Evolutionary conservation across 2,797 vertebrate species (phyloP), one percentile per base, ranked within the genome.

Genomic region (Knipowitschia caucasica): DNA sequence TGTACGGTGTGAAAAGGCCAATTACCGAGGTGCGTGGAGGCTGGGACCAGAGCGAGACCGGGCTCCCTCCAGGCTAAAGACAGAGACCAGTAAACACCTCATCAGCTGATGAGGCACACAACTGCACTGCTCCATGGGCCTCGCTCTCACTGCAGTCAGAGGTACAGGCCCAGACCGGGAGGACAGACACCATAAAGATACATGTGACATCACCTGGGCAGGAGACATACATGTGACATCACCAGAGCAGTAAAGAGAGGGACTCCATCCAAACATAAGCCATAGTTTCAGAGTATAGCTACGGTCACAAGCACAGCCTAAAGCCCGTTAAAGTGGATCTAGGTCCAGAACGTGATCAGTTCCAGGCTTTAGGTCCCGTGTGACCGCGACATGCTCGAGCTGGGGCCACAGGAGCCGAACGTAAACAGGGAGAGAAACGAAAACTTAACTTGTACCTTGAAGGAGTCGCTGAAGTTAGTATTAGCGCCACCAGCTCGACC

Each of bases 31-130:
- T 77, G 69, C 86, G 79, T 86, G 86, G 80, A 81, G 77, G 78
- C 61, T 73, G 81, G 84, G 76, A 81, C 80, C 59, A 45, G 62
- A 71, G 68, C 75, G 69, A 78, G 83, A 75, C 81, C 60, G 63
- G 88, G 90, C 88, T 88, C 86, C 89, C 90, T 91, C 90, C 86
- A 89, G 90, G 90, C 90, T 88, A 90, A 80, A 91, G 83, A 84
- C 81, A 83, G 83, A 85, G 77, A 63, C 83, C 69, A 78, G 89
- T 90, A 91, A 92, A 91, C 89, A 91, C 77, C 87, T 90, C 84
- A 86, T 89, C 89, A 90, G 85, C 86, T 92, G 86, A 91, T 90
- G 86, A 90, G 77, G 84, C 77, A 77, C 72, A 72, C 56, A 71
- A 69, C 63, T 52, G 54, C 36, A 68, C 59, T 30, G 66, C 63